These are phyloP conservation scores for Tyto alba DNA, from an alignment of 2,113 vertebrate genomes.

Conservation along the genomic window DNA sequence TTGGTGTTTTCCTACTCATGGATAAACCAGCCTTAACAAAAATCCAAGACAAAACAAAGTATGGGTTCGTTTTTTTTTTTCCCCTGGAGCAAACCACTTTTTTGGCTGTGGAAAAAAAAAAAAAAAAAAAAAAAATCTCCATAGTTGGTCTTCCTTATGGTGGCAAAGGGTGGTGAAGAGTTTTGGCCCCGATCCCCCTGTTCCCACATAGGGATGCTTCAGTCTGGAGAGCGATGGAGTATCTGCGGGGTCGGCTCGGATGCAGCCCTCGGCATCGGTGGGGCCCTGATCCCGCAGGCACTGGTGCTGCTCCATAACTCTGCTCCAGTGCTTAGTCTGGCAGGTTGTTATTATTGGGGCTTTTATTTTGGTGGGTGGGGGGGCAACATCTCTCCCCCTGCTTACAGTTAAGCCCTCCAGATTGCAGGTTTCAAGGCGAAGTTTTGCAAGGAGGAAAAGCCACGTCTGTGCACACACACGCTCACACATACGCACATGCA, in stretches of 20 bases:
- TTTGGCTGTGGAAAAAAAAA: background rate
- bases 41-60: background rate
- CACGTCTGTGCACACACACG: background rate
- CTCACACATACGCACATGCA: background rate
- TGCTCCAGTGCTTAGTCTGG: background rate
- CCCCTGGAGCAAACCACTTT: slow-evolving; percentile 23
- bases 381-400: background rate
- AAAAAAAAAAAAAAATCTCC: background rate
- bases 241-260: background rate
- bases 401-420: background rate
- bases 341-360: background rate
- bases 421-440: background rate
- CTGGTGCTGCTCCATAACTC: background rate
- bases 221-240: background rate
- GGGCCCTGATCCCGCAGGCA: background rate
- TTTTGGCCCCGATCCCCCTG: background rate
- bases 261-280: background rate
- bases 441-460: background rate
- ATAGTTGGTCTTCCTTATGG: background rate
- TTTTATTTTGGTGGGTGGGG: no score
- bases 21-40: background rate
- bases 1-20: background rate
- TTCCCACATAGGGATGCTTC: background rate
- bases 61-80: background rate
- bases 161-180: background rate